Evolutionary conservation across 2,888 invertebrate genomes (phyloP).

Genomic region (Caenorhabditis sp.): DNA sequence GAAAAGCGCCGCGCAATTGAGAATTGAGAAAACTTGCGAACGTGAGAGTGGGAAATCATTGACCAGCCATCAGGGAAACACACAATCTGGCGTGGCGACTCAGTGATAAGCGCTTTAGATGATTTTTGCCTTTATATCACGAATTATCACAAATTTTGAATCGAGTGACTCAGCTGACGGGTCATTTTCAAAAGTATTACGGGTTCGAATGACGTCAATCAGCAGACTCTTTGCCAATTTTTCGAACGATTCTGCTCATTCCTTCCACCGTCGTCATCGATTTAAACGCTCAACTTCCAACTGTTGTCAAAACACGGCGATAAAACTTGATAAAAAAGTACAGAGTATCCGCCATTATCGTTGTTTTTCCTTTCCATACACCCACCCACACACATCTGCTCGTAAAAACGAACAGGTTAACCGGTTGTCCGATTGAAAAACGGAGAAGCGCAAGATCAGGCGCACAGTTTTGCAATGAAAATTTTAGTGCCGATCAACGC

Average conservation of each 20-base stretch:
- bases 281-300: background rate
- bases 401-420: background rate
- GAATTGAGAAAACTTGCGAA: background rate
- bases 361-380: background rate
- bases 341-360: background rate
- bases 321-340: too few relatives aligned
- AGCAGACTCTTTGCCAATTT: too few relatives aligned
- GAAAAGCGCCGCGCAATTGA: background rate
- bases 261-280: background rate
- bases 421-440: background rate
- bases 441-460: background rate
- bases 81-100: too few relatives aligned
- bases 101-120: too few relatives aligned
- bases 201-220: slow-evolving; percentile 17
- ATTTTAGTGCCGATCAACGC: background rate
- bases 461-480: slow-evolving; percentile 2
- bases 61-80: background rate
- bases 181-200: slow-evolving; percentile 4
- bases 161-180: slow-evolving; percentile 26
- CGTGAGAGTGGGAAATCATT: background rate
- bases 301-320: background rate
- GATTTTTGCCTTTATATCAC: too few relatives aligned
- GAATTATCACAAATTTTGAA: background rate
- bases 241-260: too few relatives aligned
- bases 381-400: background rate